phyloP scores from a whole-genome alignment of 1,140 invertebrate species.

The Tetramorium parvispinum region DNA sequence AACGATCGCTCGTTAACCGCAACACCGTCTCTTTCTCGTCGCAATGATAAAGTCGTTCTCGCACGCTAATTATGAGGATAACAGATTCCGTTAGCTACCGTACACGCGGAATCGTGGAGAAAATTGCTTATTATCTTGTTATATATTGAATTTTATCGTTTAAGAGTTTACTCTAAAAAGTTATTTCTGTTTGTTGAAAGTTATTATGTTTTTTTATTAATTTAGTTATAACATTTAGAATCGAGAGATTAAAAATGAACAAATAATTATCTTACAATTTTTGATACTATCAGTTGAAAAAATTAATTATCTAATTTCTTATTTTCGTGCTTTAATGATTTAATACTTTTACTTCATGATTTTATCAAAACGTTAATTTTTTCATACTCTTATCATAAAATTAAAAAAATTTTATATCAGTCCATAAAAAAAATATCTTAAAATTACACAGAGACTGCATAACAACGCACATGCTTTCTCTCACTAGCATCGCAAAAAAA shows the following conservation, averaged over 20 bases:
- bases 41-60: slow-evolving; percentile 52
- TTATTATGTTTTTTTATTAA: not conserved
- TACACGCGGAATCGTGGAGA: not conserved
- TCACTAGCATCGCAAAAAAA: slow-evolving; percentile 11
- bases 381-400: not conserved
- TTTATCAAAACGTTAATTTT: slow-evolving; percentile 1
- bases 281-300: not conserved
- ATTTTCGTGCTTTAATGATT: not conserved
- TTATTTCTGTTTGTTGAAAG: not conserved
- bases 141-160: not conserved
- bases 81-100: slow-evolving; percentile 19
- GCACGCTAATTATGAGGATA: slow-evolving; percentile 45
- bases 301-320: not conserved
- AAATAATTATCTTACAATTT: not conserved
- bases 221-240: slow-evolving; percentile 26
- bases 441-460: not conserved
- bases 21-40: slow-evolving; percentile 52
- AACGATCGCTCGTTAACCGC: slow-evolving; percentile 78
- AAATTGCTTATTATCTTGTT: slow-evolving; percentile 4
- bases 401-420: not conserved
- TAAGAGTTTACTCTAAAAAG: not conserved
- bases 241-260: not conserved
- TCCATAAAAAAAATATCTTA: not conserved
- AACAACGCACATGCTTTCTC: not conserved
- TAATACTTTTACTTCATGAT: not conserved